Conservation (phyloP, 2,888 invertebrate genomes). For the Notodonta ziczac region DNA sequence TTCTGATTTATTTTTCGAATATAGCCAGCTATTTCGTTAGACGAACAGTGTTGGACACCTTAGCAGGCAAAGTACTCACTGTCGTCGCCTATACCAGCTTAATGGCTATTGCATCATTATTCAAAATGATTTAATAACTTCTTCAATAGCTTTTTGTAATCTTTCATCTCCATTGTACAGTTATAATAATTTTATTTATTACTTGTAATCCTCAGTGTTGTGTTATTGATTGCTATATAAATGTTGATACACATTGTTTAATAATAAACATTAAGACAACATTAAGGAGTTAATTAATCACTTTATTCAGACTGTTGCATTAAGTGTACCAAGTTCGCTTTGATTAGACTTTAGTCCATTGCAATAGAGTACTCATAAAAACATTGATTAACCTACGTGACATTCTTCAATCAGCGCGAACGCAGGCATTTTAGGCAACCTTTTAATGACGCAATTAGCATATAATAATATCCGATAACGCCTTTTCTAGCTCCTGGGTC, state of each 20-base stretch:
- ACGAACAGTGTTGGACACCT: no score
- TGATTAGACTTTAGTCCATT: no score
- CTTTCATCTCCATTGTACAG: conserved; percentile 17
- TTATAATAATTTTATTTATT: conserved; percentile 5
- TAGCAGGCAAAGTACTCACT: conserved; percentile 13
- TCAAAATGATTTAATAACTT: conserved; percentile 39
- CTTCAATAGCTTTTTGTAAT: conserved; percentile 30
- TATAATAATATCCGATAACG: conserved; percentile 16
- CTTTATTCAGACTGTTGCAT: no score
- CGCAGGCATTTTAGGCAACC: not conserved
- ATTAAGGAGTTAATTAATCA: not conserved
- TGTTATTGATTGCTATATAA: not conserved
- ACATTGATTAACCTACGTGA: not conserved
- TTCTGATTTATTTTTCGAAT: no score
- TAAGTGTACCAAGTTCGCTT: no score
- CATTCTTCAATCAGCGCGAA: not conserved
- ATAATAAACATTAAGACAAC: not conserved
- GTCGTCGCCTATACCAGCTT: conserved; percentile 25
- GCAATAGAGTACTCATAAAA: no score
- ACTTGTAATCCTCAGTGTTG: not conserved
- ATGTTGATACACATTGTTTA: not conserved
- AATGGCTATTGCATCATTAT: conserved; percentile 34
- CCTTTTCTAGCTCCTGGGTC: conserved; percentile 49
- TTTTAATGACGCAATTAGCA: conserved; percentile 37
- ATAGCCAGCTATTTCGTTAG: not conserved